Evolutionary conservation across 2,888 invertebrate genomes (phyloP), one percentile per base, ranked within the genome.

Genomic region (Dermolepida albohirtum): DNA sequence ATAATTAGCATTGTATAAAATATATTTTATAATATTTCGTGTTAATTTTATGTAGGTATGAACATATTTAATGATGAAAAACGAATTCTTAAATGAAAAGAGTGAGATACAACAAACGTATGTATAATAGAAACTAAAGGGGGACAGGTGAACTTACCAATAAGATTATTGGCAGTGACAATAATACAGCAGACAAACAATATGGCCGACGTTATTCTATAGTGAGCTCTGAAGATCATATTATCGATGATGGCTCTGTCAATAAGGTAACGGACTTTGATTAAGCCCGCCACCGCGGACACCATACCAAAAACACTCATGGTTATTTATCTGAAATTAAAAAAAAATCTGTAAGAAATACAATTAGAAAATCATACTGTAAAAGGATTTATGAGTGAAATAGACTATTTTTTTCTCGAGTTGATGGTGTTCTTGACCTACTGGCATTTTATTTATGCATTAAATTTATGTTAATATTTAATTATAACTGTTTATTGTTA

Each of bases 171-270:
- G 73, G 94, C 94, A 29, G 94, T 94, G 71, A 95, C 92, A 77
- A 95, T 92, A 77, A 95, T 92, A 83, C 94, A 95, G 83, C 91
- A 92, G 64, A 92, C 88, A 84, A 95, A 95, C 73, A 95, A 85
- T 76, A 95, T 90, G 67, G 95, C 94, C 55, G 94, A 90, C 44
- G 95, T 95, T 82, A 94, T 90, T 82, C 94, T 88, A 84, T 95
- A 95, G 84, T 95, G 95, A 81, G 93, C 92, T 77, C 95, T 87
- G 85, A 95, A 95, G 70, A 94, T 90, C 90, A 93, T 91, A 84
- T 95, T 95, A 86, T 95, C 95, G 78, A 95, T 94, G 76, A 93
- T 87, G 70, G 95, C 95, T 84, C 92, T 94, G 87, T 95, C 95
- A 81, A 93, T 88, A 75, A 94, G 88, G 87, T 92, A 93, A 83